Base-by-base conservation (phyloP, 2,797 vertebrate genomes). In the Sebastolobus altivelis region DNA sequence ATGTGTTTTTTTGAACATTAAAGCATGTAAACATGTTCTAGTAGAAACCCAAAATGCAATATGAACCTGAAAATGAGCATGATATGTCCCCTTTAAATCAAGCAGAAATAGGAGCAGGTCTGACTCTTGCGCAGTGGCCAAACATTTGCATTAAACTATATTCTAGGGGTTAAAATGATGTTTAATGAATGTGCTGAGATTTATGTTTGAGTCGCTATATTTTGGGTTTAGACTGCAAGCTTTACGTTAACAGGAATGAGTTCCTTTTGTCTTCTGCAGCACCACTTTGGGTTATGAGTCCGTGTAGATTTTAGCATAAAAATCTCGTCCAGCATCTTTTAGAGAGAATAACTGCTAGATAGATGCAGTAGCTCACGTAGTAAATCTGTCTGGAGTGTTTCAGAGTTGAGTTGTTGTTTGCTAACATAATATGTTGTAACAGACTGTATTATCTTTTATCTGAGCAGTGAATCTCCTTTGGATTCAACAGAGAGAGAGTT, bases 391-490 rank as follows among this genome's bases (percentile, higher is more conserved):
- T 38, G 22, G 31, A n/a, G 16, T 20, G 25, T 22, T 60, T 6
- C 25, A 38, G 10, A 37, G 70, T 40, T 8, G 4, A 16, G 14
- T 16, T 46, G 54, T 67, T 58, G 37, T 66, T 58, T 29, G 54
- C 31, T 6, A 22, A 65, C 5, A 33, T 37, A 12, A 58, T 18
- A 6, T 56, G 8, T n/a, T 29, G 12, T 20, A 52, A 65, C 61
- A 72, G 40, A 29, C 33, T 22, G 49, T 12, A 9, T 31, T 40
- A 69, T 65, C n/a, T 13, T 4, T 69, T 52, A 75, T 63, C 8
- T 12, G 12, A 70, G 72, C 75, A 61, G 16, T 65, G 18, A 67
- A 62, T 59, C 38, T 38, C 25, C 59, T 63, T n/a, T 14, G 38
- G 65, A n/a, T 58, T 54, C 9, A 52, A n/a, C 38, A 35, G 60